Percentiles rank a stretch among this genome's conserved stretches.
These are phyloP conservation scores for Lomographa bimaculata DNA, from an alignment of 2,888 invertebrate species.

Conservation along the genomic window DNA sequence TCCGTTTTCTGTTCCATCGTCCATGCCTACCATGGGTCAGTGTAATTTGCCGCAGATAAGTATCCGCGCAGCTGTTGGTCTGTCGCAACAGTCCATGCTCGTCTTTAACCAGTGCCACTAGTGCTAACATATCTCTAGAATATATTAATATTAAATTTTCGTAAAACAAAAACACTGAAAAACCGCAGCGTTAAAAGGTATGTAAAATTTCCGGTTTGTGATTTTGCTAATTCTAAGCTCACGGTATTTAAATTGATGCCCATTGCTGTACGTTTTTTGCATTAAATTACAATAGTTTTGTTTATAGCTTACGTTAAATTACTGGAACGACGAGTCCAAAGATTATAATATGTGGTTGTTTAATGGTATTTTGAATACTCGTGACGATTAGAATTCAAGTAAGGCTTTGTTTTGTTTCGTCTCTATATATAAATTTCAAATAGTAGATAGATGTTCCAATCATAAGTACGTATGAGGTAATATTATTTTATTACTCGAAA, in stretches of 20 bases:
- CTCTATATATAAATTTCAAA: no score
- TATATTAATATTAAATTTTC: constrained; percentile 2
- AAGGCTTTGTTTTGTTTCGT: no score
- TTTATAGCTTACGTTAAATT: background rate
- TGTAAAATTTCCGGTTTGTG: background rate
- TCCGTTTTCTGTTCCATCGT: constrained; percentile 15
- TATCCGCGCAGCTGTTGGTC: constrained; percentile 34
- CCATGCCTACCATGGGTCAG: constrained; percentile 15
- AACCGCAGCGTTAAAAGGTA: constrained; percentile 17
- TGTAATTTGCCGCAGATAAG: constrained; percentile 16
- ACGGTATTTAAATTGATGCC: background rate
- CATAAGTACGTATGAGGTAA: no score
- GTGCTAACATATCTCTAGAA: constrained; percentile 26
- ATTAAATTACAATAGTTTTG: constrained; percentile 3
- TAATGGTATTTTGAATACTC: no score
- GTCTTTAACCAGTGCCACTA: constrained; percentile 49
- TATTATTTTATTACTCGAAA: no score
- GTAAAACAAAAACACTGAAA: background rate
- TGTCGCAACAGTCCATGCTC: constrained; percentile 59
- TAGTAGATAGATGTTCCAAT: no score
- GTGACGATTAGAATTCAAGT: no score
- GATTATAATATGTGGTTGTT: no score
- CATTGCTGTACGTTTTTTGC: constrained; percentile 6
- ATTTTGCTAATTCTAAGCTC: background rate
- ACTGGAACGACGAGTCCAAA: constrained; percentile 5